These are phyloP conservation scores for Carposina sasakii DNA, from an alignment of 1,140 invertebrate species.

Conservation along the genomic window DNA sequence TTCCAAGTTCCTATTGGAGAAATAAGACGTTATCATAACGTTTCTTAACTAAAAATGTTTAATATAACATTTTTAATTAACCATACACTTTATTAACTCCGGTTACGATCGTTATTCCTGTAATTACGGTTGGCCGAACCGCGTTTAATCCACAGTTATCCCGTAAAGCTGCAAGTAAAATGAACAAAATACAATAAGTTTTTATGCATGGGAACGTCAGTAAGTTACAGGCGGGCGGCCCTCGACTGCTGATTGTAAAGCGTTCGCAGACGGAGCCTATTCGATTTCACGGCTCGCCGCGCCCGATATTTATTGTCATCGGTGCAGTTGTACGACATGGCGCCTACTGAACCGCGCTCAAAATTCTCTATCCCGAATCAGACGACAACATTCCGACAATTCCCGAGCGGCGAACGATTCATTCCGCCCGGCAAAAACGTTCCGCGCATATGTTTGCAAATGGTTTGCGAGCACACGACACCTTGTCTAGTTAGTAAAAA, in stretches of 20 bases:
- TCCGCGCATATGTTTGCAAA: conserved; percentile 45
- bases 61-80: too few relatives aligned
- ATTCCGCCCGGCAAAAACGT: conserved; percentile 24
- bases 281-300: conserved; percentile 70
- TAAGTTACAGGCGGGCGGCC: conserved; percentile 62
- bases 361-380: conserved; percentile 63
- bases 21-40: too few relatives aligned
- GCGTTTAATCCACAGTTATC: too few relatives aligned
- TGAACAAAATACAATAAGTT: conserved; percentile 35
- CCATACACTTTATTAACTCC: too few relatives aligned
- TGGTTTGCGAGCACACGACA: conserved; percentile 42
- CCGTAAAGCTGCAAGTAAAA: too few relatives aligned
- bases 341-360: conserved; percentile 65
- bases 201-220: conserved; percentile 52
- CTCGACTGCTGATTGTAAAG: conserved; percentile 67
- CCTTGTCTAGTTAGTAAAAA: conserved; percentile 69
- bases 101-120: too few relatives aligned
- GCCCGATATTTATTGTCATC: conserved; percentile 70
- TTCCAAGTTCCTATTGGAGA: too few relatives aligned
- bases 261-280: conserved; percentile 70
- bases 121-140: too few relatives aligned
- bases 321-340: conserved; percentile 67
- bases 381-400: conserved; percentile 58
- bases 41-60: too few relatives aligned
- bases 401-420: conserved; percentile 29